These are phyloP conservation scores for Neodontobutis hainanensis DNA, from an alignment of 2,113 vertebrate species.

Conservation along the genomic window DNA sequence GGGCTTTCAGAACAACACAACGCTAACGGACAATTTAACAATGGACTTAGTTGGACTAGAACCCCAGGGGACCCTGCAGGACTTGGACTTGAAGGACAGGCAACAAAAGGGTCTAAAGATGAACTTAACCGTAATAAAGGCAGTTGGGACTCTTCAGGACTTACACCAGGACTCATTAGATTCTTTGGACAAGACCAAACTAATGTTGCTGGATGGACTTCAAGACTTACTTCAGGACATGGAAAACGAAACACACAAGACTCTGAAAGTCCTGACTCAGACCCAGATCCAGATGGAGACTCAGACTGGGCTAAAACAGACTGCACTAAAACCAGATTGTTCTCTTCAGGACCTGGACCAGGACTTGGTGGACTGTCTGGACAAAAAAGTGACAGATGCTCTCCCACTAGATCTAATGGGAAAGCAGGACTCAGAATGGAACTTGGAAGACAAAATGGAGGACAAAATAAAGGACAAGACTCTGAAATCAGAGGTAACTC, in stretches of 20 bases:
- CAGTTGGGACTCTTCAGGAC: background rate
- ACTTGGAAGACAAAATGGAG: background rate
- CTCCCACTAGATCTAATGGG: background rate
- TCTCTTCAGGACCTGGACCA: background rate
- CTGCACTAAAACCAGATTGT: background rate
- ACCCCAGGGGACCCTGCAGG: background rate
- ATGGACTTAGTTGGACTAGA: background rate
- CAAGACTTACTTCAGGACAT: background rate
- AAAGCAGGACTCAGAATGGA: background rate
- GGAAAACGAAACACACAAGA: background rate
- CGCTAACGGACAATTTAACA: background rate
- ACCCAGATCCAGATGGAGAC: background rate
- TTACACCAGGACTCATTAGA: background rate
- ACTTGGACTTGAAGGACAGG: too few species aligned
- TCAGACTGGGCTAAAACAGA: background rate
- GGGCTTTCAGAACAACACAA: background rate
- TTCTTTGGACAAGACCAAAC: too few species aligned
- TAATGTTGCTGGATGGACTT: background rate
- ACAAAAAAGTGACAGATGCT: background rate
- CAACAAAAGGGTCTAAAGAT: too few species aligned
- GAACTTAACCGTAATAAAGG: background rate
- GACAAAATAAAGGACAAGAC: too few species aligned
- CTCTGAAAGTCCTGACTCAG: background rate
- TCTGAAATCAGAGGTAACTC: too few species aligned
- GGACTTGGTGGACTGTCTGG: too few species aligned